Conservation (phyloP, 2,888 invertebrate species). For the Trichopoda pennipes region DNA sequence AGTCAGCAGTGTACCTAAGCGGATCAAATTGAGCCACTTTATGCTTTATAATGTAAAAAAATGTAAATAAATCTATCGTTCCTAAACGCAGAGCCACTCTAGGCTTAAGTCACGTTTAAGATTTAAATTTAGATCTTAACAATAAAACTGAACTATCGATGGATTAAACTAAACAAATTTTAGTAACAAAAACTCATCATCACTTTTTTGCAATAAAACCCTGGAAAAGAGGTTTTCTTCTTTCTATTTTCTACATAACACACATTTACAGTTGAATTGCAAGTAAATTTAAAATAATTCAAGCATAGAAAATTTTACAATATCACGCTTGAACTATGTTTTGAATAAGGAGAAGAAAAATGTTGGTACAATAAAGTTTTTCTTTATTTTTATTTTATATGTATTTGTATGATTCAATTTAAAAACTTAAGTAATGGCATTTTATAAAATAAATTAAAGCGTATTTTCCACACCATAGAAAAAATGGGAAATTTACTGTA, state of each 20-base stretch:
- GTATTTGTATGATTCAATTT: slow-evolving; percentile 43
- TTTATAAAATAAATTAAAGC: slow-evolving; percentile 67
- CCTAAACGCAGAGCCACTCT: no score
- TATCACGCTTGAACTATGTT: slow-evolving; percentile 55
- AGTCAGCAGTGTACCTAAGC: no score
- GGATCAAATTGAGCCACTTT: no score
- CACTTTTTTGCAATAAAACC: neutral
- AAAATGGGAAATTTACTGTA: slow-evolving; percentile 17
- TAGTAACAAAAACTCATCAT: no score
- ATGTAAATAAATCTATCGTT: no score
- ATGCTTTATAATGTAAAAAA: no score
- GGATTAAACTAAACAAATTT: no score
- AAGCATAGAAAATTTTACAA: slow-evolving; percentile 53
- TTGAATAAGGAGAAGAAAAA: slow-evolving; percentile 10
- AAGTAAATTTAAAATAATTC: slow-evolving; percentile 59
- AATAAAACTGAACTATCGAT: no score
- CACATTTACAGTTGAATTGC: slow-evolving; percentile 34
- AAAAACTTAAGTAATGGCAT: slow-evolving; percentile 31
- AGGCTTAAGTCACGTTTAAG: no score
- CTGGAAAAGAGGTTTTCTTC: neutral
- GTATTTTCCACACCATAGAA: slow-evolving; percentile 78
- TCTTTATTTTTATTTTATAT: slow-evolving; percentile 1
- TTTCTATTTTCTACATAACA: neutral
- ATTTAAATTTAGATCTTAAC: no score
- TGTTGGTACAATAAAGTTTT: slow-evolving; percentile 1